These are phyloP conservation scores for Pharmacophagus antenor DNA, from an alignment of 2,888 invertebrate species.

Conservation along the genomic window DNA sequence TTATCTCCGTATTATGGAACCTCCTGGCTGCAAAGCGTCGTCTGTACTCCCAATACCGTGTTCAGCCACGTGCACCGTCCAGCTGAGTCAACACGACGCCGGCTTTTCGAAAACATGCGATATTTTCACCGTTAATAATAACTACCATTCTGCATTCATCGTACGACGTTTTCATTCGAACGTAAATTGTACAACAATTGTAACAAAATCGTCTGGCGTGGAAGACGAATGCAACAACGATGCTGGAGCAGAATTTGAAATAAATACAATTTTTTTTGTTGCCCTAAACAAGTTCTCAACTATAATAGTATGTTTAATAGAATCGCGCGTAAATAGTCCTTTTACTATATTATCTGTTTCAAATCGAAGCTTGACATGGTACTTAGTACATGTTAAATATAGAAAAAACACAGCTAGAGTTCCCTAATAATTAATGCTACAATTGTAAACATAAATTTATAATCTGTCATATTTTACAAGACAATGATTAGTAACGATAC, in stretches of 20 bases:
- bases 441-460: too few relatives aligned
- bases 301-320: neutral
- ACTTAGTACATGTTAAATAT: neutral
- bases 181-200: neutral
- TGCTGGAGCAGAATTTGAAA: neutral
- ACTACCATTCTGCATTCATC: slow-evolving; percentile 15
- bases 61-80: slow-evolving; percentile 42
- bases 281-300: neutral
- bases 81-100: slow-evolving; percentile 42
- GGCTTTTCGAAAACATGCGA: slow-evolving; percentile 27
- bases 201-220: neutral
- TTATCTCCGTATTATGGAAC: slow-evolving; percentile 11
- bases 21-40: slow-evolving; percentile 9
- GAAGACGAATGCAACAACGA: neutral
- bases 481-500: too few relatives aligned
- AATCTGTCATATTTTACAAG: too few relatives aligned
- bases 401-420: neutral
- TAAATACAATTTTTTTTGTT: neutral
- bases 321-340: neutral
- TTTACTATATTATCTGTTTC: too few relatives aligned
- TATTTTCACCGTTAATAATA: slow-evolving; percentile 13
- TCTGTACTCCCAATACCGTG: slow-evolving; percentile 35
- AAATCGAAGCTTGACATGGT: neutral
- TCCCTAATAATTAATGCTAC: too few relatives aligned
- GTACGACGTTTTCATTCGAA: neutral